Base-by-base conservation (phyloP, 1,140 invertebrate species). In the Papilio aristodemus region DNA sequence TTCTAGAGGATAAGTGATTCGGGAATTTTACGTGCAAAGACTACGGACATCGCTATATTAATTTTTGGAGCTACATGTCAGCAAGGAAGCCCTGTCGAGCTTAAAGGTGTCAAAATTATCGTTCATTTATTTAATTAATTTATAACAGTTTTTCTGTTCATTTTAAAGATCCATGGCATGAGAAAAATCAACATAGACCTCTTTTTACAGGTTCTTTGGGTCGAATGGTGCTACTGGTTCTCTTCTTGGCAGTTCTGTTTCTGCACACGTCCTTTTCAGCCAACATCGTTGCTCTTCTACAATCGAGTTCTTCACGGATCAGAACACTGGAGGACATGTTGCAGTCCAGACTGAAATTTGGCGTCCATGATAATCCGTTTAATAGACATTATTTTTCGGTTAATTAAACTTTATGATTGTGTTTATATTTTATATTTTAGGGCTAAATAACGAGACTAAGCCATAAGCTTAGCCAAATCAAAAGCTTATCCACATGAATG, bases 361-460 rank as follows among this genome's bases (percentile, higher is more conserved):
- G 92, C 0, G 93, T 92, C 0, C 92, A 94, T 69, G 94, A 95
- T 73, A 93, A 91, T 41, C 91, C 94, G 25, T 95, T 93, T 77
- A 94, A 94, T 76, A 92, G 91, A 74, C 92, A 94, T 82, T 95
- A 94, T 73, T 94, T 95, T 76, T 85, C 92, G 77, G 94, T 95
- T 85, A 90, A 66, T 43, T 60, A 64, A 67, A 62, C 13, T 59
- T 68, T 32, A 6, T 32, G 27, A 32, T 32, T 32, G 2, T 32
- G 27, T 32, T 6, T 3, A 32, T 32, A 32, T 32, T 32, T 32
- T n/a, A n/a, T n/a, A n/a, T n/a, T n/a, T n/a, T n/a, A n/a, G n/a
- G n/a, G n/a, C n/a, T n/a, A n/a, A n/a, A n/a, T n/a, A n/a, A n/a
- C n/a, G n/a, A n/a, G n/a, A n/a, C n/a, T n/a, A n/a, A n/a, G n/a